phyloP scores from a whole-genome alignment of 2,797 vertebrate genomes.

The Anguilla obscura region DNA sequence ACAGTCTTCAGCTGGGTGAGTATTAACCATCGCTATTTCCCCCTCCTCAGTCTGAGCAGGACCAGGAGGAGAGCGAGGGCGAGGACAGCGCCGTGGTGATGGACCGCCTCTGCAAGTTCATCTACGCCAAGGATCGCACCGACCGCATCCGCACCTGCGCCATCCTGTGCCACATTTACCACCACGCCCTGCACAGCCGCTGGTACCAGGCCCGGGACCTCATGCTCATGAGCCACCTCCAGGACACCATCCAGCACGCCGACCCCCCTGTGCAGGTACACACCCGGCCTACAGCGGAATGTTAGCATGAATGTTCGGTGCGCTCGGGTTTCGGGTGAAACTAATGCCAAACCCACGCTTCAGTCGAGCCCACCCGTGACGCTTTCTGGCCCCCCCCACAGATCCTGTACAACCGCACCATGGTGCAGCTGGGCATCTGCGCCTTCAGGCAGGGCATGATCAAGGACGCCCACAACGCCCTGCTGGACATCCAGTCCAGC shows the following conservation, averaged over 20 bases:
- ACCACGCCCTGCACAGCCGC: constrained; percentile 88
- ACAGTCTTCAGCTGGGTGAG: neutral
- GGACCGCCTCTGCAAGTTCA: constrained; percentile 90
- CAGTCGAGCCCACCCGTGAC: neutral
- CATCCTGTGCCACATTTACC: constrained; percentile 93
- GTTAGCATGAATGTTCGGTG: neutral
- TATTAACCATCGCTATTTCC: neutral
- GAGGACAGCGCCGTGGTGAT: constrained; percentile 86
- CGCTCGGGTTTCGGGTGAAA: neutral
- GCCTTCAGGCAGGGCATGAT: constrained; percentile 92
- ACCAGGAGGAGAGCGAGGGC: constrained; percentile 86
- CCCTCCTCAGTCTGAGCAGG: constrained; percentile 78
- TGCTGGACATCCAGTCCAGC: constrained; percentile 90
- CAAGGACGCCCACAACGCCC: constrained; percentile 89
- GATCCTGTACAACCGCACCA: constrained; percentile 93
- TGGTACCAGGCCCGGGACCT: constrained; percentile 92
- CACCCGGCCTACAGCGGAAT: neutral
- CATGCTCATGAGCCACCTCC: constrained; percentile 96
- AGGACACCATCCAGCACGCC: constrained; percentile 93
- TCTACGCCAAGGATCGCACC: constrained; percentile 88
- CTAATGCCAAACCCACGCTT: neutral
- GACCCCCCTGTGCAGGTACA: constrained; percentile 88
- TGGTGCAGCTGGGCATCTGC: constrained; percentile 92
- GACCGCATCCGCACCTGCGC: constrained; percentile 91
- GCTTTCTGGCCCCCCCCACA: constrained; percentile 43